phyloP scores from a whole-genome alignment of 2,113 vertebrate species.

The Pedetes capensis region DNA sequence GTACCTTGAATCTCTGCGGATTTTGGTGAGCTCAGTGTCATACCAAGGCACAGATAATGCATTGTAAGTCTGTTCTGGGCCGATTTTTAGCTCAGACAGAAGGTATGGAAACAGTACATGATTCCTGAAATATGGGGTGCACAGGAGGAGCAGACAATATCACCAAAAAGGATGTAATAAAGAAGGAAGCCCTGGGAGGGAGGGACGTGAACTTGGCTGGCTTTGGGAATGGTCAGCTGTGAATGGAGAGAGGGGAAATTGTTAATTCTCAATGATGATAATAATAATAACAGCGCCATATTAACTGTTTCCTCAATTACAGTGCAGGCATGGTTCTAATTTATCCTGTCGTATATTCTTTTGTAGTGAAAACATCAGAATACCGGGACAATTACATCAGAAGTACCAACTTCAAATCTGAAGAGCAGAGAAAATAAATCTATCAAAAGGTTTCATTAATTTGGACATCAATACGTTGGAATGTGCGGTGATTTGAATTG shows the following conservation, averaged over 20 bases:
- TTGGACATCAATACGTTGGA: slow-evolving; percentile 27
- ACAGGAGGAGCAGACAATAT: neutral
- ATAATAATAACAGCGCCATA: neutral
- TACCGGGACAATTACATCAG: neutral
- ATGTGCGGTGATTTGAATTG: slow-evolving; percentile 17
- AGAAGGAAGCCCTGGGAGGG: neutral
- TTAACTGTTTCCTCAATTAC: neutral
- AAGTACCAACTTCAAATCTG: slow-evolving; percentile 34
- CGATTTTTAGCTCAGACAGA: neutral
- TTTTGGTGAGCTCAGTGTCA: neutral
- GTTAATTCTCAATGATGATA: neutral
- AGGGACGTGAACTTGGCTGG: neutral
- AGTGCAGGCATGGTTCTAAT: neutral
- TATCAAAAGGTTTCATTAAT: slow-evolving; percentile 12
- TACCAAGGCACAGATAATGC: neutral
- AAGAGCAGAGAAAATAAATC: slow-evolving; percentile 41
- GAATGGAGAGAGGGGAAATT: neutral
- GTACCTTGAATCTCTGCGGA: neutral
- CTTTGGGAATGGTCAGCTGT: slow-evolving; percentile 22
- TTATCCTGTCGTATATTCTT: neutral
- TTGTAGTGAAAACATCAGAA: neutral
- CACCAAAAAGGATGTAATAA: neutral
- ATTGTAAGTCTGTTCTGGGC: neutral
- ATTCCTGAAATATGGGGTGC: neutral
- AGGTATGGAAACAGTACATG: neutral